Percentiles rank a stretch among this genome's conserved stretches.
Conservation (phyloP, 2,113 vertebrate species). For the Plestiodon gilberti region DNA sequence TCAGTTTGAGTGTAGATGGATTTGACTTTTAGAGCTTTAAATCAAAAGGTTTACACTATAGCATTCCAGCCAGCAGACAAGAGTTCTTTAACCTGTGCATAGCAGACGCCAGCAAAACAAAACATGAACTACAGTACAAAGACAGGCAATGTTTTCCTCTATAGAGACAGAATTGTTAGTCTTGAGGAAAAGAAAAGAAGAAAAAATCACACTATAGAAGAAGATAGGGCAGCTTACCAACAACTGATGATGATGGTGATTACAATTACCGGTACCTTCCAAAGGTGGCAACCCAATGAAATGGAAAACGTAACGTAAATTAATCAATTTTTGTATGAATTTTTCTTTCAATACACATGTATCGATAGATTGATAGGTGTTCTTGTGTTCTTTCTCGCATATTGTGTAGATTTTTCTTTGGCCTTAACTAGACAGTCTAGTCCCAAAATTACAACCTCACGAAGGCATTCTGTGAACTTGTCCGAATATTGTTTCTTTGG, state of each 20-base stretch:
- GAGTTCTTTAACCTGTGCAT: conserved; percentile 77
- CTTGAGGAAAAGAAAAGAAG: conserved; percentile 47
- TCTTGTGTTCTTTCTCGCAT: conserved; percentile 37
- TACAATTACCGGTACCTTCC: conserved; percentile 71
- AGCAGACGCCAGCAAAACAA: conserved; percentile 76
- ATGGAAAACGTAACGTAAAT: conserved; percentile 12
- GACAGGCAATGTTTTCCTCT: conserved; percentile 73
- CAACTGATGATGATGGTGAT: conserved; percentile 45
- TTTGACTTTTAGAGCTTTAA: conserved; percentile 64
- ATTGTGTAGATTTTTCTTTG: conserved; percentile 52
- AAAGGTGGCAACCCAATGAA: conserved; percentile 21
- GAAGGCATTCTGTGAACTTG: conserved; percentile 78
- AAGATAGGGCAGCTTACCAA: conserved; percentile 72
- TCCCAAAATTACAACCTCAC: conserved; percentile 80
- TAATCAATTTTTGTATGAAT: conserved; percentile 34
- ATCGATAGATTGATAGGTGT: conserved; percentile 7
- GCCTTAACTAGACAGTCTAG: conserved; percentile 62
- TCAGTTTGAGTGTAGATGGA: conserved; percentile 62
- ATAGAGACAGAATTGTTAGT: conserved; percentile 76
- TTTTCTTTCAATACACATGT: conserved; percentile 24
- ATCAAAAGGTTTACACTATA: conserved; percentile 60
- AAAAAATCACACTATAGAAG: conserved; percentile 71
- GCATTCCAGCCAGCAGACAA: conserved; percentile 74
- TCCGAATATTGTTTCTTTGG: conserved; percentile 78
- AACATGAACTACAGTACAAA: conserved; percentile 70